Evolutionary conservation across 2,113 vertebrate species (phyloP), one percentile per base, ranked within the genome.

Genomic region (Colaptes auratus): DNA sequence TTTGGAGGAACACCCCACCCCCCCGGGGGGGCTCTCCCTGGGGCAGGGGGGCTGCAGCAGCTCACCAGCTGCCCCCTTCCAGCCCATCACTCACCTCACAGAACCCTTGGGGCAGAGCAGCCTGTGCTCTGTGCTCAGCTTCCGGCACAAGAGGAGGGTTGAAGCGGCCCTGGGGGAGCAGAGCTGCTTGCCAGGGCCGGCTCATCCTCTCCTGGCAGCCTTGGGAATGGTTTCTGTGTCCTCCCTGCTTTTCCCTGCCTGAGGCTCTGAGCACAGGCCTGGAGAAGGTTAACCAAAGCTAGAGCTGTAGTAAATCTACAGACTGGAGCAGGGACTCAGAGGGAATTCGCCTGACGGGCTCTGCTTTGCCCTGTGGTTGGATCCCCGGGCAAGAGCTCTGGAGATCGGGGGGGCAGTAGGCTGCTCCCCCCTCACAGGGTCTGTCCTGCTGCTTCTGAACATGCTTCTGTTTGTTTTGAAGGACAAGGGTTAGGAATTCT

Each of bases 161-260:
- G 39, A 28, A 53, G 27, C 3, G 1, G 44, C 16, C 28, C 31
- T 0, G 1, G 17, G 33, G 14, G 10, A 28, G 44, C 24, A 13
- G 53, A 46, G 44, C 58, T 7, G 6, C 30, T 28, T 18, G 7
- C 46, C 0, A 3, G 44, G 42, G n/a, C 15, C 4, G 4, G 3
- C 16, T 35, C 19, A 1, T 15, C 31, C 39, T 80, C 64, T 17
- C 48, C 16, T 3, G 6, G 39, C 67, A 50, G n/a, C 46, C 35
- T 16, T 0, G 1, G 66, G 27, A 6, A 15, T 9, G 60, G 33
- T 27, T 52, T 36, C 1, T 16, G 0, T 0, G 1, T 15, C 46
- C 61, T 53, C 27, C 14, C 31, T 14, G n/a, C 61, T 63, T 35
- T 71, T 64, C 58, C 69, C 73, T 66, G 42, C 55, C 76, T 52